Percentiles rank a stretch among this genome's conserved stretches.
Evolutionary conservation across 2,797 vertebrate genomes (phyloP).

Genomic region (Acipenser transmontanus): DNA sequence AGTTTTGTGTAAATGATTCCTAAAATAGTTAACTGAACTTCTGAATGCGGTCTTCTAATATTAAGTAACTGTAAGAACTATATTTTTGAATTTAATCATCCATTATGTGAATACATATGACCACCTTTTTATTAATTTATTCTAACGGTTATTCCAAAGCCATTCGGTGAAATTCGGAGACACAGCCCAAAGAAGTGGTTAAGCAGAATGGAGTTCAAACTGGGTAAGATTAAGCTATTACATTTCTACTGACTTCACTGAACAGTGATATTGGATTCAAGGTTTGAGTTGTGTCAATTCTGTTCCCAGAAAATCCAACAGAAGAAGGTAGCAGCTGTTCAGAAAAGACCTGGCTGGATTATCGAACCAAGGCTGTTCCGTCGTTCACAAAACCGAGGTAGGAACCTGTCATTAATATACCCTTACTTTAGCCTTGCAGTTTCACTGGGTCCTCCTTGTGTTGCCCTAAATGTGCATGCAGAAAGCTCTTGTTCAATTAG

Average conservation of each 20-base stretch:
- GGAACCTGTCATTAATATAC: conserved; percentile 13
- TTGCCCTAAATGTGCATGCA: no score
- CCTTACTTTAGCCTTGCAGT: no score
- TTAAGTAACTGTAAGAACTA: no score
- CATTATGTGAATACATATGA: no score
- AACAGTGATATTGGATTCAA: background rate
- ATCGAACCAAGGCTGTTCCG: conserved; percentile 45
- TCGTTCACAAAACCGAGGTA: conserved; percentile 56
- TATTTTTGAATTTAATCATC: no score
- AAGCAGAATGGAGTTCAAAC: conserved; percentile 49
- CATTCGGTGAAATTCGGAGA: conserved; percentile 62
- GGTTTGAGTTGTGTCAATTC: background rate
- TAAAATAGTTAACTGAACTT: no score
- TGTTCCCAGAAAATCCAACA: conserved; percentile 47
- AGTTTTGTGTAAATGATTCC: no score
- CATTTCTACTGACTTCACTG: background rate
- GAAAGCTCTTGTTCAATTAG: no score
- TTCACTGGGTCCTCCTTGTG: no score
- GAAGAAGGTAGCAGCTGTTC: conserved; percentile 39
- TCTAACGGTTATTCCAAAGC: conserved; percentile 37
- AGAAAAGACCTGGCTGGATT: conserved; percentile 36
- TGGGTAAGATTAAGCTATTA: conserved; percentile 46
- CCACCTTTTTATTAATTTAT: conserved; percentile 8
- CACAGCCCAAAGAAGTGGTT: conserved; percentile 43
- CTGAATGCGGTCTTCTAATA: no score